Evolutionary conservation across 2,888 invertebrate genomes (phyloP).

Genomic region (Cheilosia urbana): DNA sequence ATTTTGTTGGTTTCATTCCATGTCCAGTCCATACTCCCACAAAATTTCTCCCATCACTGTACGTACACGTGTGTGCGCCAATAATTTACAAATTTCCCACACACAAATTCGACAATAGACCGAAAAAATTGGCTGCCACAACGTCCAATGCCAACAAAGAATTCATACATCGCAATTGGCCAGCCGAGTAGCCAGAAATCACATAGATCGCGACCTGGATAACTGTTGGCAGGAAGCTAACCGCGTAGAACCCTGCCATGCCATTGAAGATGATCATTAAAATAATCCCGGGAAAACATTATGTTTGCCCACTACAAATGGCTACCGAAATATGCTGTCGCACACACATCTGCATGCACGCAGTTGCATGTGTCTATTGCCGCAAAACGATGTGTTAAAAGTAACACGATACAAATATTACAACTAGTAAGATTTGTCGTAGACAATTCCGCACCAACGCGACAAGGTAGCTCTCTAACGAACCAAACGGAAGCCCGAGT

Average conservation of each 20-base stretch:
- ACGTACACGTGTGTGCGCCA: constrained; percentile 36
- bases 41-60: constrained; percentile 52
- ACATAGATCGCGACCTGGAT: constrained; percentile 71
- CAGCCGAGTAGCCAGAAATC: constrained; percentile 22
- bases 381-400: constrained; percentile 75
- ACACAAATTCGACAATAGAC: constrained; percentile 56
- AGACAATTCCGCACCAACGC: constrained; percentile 59
- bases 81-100: constrained; percentile 74
- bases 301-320: constrained; percentile 67
- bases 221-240: constrained; percentile 41
- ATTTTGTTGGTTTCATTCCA: constrained; percentile 25
- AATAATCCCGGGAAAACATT: constrained; percentile 73
- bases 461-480: constrained; percentile 53
- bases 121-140: constrained; percentile 47
- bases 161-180: constrained; percentile 7
- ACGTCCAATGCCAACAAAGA: constrained; percentile 23
- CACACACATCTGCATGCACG: not conserved
- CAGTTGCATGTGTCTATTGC: constrained; percentile 61
- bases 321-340: constrained; percentile 67
- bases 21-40: constrained; percentile 39
- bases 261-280: constrained; percentile 72
- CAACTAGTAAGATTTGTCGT: constrained; percentile 73
- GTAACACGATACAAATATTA: constrained; percentile 76
- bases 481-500: constrained; percentile 64
- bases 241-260: constrained; percentile 31